Conservation (phyloP, 2,113 vertebrate genomes). For the Elgaria multicarinata region DNA sequence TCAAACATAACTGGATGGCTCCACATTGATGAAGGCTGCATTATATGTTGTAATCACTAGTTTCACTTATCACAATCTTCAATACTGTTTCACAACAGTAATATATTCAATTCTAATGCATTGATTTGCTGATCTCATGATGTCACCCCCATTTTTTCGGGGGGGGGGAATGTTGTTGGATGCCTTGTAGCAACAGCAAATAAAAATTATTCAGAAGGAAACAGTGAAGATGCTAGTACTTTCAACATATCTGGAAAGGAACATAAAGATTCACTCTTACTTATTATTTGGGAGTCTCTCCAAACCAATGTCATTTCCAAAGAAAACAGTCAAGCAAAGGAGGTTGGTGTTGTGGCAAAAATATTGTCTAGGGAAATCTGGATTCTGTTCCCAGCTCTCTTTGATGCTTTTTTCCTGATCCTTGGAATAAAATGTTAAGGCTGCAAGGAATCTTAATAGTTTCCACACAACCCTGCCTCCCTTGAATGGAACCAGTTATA, state of each 20-base stretch:
- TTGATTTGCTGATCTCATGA: background rate
- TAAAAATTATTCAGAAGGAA: background rate
- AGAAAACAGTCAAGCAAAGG: background rate
- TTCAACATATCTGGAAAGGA: slow-evolving; percentile 29
- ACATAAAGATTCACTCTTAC: background rate
- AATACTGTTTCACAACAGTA: background rate
- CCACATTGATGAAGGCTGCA: too few species aligned
- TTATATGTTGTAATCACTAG: background rate
- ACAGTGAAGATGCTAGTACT: background rate
- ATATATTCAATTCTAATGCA: background rate
- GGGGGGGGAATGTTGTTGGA: background rate
- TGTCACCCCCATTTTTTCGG: background rate
- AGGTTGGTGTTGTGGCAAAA: background rate
- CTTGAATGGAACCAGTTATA: background rate
- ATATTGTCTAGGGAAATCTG: background rate
- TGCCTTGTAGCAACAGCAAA: background rate
- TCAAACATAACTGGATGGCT: too few species aligned
- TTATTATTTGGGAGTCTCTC: background rate
- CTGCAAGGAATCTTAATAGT: background rate
- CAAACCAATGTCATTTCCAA: background rate
- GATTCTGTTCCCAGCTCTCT: background rate
- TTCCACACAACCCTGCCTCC: background rate
- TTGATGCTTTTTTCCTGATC: background rate
- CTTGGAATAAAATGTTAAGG: background rate
- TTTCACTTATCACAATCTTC: background rate